A percentile compares a stretch with the other conserved stretches of the same genome.
Conservation (phyloP, 2,888 invertebrate genomes). For the Marronus borbonicus region DNA sequence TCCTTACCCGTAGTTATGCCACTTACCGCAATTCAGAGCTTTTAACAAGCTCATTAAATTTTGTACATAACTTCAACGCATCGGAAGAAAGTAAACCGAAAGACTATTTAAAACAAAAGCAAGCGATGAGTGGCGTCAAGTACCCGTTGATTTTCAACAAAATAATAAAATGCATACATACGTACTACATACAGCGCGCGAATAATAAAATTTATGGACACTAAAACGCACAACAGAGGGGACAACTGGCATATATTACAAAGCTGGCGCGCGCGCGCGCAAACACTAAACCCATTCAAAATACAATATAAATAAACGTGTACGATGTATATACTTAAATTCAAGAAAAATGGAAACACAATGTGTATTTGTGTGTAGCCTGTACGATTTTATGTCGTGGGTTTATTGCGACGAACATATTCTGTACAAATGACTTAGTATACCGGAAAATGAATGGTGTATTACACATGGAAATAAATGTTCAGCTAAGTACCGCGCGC, state of each 20-base stretch:
- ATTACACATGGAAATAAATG: constrained; percentile 46
- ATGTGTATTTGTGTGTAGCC: constrained; percentile 19
- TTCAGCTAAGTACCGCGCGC: neutral
- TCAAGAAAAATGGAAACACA: constrained; percentile 28
- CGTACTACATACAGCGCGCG: neutral
- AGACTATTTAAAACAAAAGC: too few species aligned
- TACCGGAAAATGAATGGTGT: constrained; percentile 51
- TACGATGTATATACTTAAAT: constrained; percentile 19
- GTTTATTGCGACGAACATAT: constrained; percentile 39
- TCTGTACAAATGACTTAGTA: constrained; percentile 51
- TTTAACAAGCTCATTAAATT: too few species aligned
- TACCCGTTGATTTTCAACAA: too few species aligned
- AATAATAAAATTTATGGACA: constrained; percentile 14
- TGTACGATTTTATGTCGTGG: constrained; percentile 34
- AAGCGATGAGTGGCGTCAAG: too few species aligned
- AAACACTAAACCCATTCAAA: constrained; percentile 3
- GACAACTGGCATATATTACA: neutral
- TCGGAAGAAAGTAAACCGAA: too few species aligned
- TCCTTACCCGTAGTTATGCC: too few species aligned
- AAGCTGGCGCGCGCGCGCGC: neutral
- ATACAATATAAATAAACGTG: neutral
- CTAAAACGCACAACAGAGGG: neutral
- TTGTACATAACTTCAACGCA: too few species aligned
- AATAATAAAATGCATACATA: too few species aligned
- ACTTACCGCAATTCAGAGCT: too few species aligned